Conservation (phyloP, 2,113 vertebrate species). For the Aplodontia rufa region DNA sequence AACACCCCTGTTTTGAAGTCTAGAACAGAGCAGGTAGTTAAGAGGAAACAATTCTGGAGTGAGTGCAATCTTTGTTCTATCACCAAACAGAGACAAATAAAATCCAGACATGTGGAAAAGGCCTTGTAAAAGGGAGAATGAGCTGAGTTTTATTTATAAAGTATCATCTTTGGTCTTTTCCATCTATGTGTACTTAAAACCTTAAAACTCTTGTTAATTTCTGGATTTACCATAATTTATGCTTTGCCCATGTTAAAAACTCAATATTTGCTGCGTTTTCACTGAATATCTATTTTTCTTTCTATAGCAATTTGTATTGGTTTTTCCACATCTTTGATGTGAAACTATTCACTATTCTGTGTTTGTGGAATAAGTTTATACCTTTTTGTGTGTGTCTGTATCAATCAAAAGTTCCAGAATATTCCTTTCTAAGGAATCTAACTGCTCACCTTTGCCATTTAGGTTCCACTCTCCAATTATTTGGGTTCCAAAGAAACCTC, state of each 20-base stretch:
- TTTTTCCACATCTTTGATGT: not conserved
- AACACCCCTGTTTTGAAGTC: not conserved
- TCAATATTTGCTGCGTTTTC: slow-evolving; percentile 14
- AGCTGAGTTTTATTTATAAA: slow-evolving; percentile 9
- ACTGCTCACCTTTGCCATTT: not conserved
- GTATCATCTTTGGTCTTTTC: not conserved
- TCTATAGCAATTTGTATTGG: not conserved
- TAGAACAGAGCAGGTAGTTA: not conserved
- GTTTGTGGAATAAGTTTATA: not conserved
- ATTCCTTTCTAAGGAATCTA: not conserved
- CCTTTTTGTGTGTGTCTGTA: not conserved
- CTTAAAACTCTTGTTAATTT: not conserved
- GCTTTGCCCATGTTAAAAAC: not conserved
- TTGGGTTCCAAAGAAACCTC: not conserved
- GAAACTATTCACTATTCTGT: not conserved
- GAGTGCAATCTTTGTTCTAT: slow-evolving; percentile 20
- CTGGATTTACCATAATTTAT: not conserved
- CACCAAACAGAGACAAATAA: slow-evolving; percentile 14
- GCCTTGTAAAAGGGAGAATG: not conserved
- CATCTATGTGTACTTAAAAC: not conserved
- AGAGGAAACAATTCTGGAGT: not conserved
- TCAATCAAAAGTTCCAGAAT: slow-evolving; percentile 36
- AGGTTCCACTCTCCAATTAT: not conserved
- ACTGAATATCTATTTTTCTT: not conserved
- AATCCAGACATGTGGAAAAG: not conserved